Conservation (phyloP, 2,888 invertebrate genomes). For the Chelonus formosanus region DNA sequence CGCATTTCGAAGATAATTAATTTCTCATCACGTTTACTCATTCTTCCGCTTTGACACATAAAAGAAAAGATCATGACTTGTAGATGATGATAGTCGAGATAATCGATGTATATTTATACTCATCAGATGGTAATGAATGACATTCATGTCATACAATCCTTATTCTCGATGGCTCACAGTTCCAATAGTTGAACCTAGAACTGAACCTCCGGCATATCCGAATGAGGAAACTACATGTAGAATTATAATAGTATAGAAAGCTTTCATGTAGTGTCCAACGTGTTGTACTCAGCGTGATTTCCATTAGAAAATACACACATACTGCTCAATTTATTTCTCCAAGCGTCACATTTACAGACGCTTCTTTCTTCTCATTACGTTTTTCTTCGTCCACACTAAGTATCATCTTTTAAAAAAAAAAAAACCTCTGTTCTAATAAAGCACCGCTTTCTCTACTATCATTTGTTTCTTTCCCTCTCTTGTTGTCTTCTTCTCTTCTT, state of each 20-base stretch:
- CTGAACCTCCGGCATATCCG: constrained; percentile 10
- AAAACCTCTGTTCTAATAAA: too few relatives aligned
- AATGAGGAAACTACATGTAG: constrained; percentile 8
- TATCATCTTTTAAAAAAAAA: too few relatives aligned
- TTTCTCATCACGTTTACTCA: constrained; percentile 12
- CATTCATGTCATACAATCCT: too few relatives aligned
- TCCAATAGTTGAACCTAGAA: background rate
- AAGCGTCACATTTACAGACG: constrained; percentile 30
- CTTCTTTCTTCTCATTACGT: too few relatives aligned
- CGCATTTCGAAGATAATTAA: background rate
- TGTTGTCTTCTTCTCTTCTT: too few relatives aligned
- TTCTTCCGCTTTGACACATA: constrained; percentile 12
- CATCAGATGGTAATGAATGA: too few relatives aligned
- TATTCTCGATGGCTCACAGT: too few relatives aligned
- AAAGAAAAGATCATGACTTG: constrained; percentile 11
- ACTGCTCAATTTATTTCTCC: constrained; percentile 31
- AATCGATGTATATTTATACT: too few relatives aligned
- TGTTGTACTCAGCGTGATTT: constrained; percentile 47
- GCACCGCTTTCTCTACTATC: too few relatives aligned
- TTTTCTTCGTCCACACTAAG: too few relatives aligned
- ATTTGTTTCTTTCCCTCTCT: too few relatives aligned
- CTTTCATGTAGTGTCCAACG: constrained; percentile 39
- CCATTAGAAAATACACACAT: constrained; percentile 51
- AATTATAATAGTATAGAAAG: constrained; percentile 17
- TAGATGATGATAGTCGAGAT: background rate